phyloP scores from a whole-genome alignment of 2,113 vertebrate genomes.

The Chaenocephalus aceratus region DNA sequence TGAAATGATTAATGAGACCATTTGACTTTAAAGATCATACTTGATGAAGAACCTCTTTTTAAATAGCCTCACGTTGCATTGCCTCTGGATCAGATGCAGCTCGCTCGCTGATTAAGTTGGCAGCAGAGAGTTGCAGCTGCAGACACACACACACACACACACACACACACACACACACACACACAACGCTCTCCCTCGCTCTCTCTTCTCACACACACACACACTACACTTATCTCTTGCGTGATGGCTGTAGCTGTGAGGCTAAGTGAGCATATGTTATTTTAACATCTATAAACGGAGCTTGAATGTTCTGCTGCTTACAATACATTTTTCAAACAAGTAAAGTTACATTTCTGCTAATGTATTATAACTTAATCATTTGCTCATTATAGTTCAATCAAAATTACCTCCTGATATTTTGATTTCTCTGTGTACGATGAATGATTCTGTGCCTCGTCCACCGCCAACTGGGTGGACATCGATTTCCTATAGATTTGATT shows the following conservation, averaged over 20 bases:
- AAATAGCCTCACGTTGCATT: neutral
- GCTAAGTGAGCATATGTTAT: neutral
- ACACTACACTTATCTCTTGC: too few relatives aligned
- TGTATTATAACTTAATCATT: too few relatives aligned
- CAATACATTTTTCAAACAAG: neutral
- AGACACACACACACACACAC: neutral
- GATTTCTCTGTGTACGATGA: too few relatives aligned
- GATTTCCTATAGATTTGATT: too few relatives aligned
- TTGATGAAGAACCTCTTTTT: neutral
- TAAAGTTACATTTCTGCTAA: neutral
- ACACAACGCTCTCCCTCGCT: neutral
- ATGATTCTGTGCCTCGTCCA: too few relatives aligned
- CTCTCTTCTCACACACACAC: too few relatives aligned
- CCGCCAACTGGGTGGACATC: too few relatives aligned
- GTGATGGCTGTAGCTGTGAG: neutral
- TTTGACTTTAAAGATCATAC: neutral
- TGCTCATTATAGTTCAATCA: too few relatives aligned
- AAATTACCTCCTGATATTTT: too few relatives aligned
- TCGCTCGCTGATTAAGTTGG: neutral
- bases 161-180: neutral
- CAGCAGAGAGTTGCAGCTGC: slow-evolving; percentile 8
- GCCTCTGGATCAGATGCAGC: slow-evolving; percentile 9
- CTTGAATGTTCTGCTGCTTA: neutral
- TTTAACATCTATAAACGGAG: neutral
- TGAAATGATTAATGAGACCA: neutral